phyloP scores from a whole-genome alignment of 2,888 invertebrate species.

The Tinea pellionella region DNA sequence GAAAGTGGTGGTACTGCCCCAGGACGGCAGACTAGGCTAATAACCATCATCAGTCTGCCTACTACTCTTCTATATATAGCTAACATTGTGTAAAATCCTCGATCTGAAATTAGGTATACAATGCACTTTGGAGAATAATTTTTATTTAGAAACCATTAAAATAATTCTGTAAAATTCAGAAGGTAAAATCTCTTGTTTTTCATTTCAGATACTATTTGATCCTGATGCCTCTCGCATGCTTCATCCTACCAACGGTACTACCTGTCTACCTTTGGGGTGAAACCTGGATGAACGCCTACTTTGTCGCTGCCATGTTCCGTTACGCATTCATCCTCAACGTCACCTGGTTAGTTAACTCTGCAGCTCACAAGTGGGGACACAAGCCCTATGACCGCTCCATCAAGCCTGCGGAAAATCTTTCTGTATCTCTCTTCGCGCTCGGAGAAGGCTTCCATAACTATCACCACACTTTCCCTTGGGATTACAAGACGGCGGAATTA shows the following conservation, averaged over 20 bases:
- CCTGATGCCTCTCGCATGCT: constrained; percentile 79
- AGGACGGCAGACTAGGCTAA: no score
- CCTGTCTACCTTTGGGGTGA: constrained; percentile 86
- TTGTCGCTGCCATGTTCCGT: constrained; percentile 77
- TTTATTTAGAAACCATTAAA: no score
- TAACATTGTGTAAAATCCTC: no score
- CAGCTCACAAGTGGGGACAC: constrained; percentile 82
- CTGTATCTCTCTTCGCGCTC: constrained; percentile 74
- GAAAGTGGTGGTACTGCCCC: no score
- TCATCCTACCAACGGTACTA: constrained; percentile 78
- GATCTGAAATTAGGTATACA: no score
- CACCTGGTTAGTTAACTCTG: constrained; percentile 92
- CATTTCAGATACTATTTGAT: constrained; percentile 75
- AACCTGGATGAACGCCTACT: constrained; percentile 71
- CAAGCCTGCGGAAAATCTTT: constrained; percentile 76
- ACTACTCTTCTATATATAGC: no score
- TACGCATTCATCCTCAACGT: constrained; percentile 83
- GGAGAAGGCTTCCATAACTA: constrained; percentile 91
- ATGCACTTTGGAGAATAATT: no score
- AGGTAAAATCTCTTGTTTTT: no score
- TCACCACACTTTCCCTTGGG: constrained; percentile 88
- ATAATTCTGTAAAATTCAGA: no score
- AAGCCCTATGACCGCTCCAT: constrained; percentile 81
- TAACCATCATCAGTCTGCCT: no score
- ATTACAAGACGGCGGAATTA: constrained; percentile 84